Evolutionary conservation across 2,113 vertebrate genomes (phyloP), one percentile per base, ranked within the genome.

Genomic region (Poeciliopsis retropinna): DNA sequence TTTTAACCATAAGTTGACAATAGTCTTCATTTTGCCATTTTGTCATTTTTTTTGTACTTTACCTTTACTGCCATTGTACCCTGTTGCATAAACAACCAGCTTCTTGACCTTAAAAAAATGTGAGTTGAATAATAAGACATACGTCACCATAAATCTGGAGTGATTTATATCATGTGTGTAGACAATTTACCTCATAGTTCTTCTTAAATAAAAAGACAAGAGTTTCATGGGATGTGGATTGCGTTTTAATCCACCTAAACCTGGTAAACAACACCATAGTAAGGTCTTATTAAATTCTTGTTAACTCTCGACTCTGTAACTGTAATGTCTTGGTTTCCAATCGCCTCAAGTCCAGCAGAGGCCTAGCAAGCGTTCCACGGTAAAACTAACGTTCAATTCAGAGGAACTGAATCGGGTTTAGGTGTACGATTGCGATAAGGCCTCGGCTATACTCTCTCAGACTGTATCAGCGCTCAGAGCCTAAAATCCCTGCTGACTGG

Each of bases 401-500:
- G 25, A 70, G 69, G 70, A 79, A 76, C 65, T 37, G 39, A 4
- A 70, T 81, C 79, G 78, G 76, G 67, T 74, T 81, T 64, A 30
- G 65, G 69, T 66, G 72, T 79, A 70, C 73, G 82, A 87, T 82
- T 78, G 70, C 68, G 83, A 85, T 76, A 85, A 82, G 83, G 85
- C 86, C 73, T 87, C 81, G 44, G 77, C 71, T 81, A 64, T 72
- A 82, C 76, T 74, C 82, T 70, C 73, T 76, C 28, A 80, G 41
- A 7, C 70, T 73, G 57, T 72, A 64, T 64, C 28, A 8, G 73
- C 70, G 79, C 88, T 88, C 84, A 90, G 88, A 89, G 81, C 82
- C 77, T 85, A 81, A 91, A 93, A 92, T 91, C 90, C 88, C 89
- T 88, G 88, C 88, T 91, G 89, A 91, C 90, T 92, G 83, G 77